Evolutionary conservation across 92 coral and sea anemone species (phyloP).

Genomic region (Epizoanthus illoricatus): DNA sequence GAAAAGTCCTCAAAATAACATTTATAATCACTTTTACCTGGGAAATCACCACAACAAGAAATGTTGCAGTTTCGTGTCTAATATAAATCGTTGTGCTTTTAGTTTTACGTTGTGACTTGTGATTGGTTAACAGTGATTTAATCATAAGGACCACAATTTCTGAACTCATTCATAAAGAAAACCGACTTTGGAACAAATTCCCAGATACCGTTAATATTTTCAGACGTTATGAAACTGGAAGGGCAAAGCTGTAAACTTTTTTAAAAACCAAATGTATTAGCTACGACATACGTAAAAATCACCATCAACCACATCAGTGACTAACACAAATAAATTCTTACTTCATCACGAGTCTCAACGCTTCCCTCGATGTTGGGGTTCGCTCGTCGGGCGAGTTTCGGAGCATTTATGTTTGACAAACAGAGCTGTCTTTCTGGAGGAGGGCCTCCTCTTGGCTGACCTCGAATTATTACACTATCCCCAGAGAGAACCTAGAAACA

Average conservation of each 20-base stretch:
- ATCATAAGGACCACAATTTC: slow-evolving; percentile 12
- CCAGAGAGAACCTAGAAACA: slow-evolving; percentile 87
- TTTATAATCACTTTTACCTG: too few relatives aligned
- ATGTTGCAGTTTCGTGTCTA: neutral
- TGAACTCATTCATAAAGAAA: neutral
- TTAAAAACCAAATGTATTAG: too few relatives aligned
- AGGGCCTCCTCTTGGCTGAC: slow-evolving; percentile 99
- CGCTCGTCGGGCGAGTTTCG: slow-evolving; percentile 90
- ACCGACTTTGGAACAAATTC: neutral
- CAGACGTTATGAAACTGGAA: neutral
- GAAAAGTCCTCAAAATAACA: too few relatives aligned
- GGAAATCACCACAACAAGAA: neutral
- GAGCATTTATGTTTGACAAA: slow-evolving; percentile 89
- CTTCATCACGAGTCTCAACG: slow-evolving; percentile 93
- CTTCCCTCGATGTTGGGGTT: slow-evolving; percentile 87
- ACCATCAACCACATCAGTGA: too few relatives aligned
- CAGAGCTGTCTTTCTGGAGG: slow-evolving; percentile 98
- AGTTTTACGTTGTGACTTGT: slow-evolving; percentile 53
- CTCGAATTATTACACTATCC: slow-evolving; percentile 91
- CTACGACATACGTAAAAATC: neutral
- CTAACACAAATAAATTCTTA: neutral
- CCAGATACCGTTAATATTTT: neutral
- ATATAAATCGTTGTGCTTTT: slow-evolving; percentile 9
- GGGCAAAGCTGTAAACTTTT: neutral
- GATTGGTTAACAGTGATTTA: slow-evolving; percentile 48